Base-by-base conservation (phyloP, 64 coral and sea anemone genomes). In the Montipora sp. region DNA sequence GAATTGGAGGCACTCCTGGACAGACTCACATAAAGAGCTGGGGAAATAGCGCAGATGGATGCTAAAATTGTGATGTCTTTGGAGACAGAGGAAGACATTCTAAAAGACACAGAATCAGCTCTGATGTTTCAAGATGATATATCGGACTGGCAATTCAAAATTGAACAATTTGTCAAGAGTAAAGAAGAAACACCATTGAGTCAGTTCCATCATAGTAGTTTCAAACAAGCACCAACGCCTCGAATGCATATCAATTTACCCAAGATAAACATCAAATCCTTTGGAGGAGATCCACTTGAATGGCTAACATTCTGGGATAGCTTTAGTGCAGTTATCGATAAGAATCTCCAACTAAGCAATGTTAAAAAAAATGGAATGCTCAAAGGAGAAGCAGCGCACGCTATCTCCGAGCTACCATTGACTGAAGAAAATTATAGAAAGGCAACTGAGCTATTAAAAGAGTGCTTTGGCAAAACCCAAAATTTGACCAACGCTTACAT, bases 61-160 rank as follows among this genome's bases (percentile, higher is more conserved):
- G 55, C 44, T 12, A 82, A 70, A 44, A 91, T 91, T 65, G 23
- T 72, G 47, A 71, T 80, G 8, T 50, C 44, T 14, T 72, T 91
- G 27, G 89, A 73, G 19, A 50, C 77, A 21, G n/a, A 58, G 22
- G 78, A 83, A 47, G 77, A 81, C 16, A 82, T 92, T 27, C 67
- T 75, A 23, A 55, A 86, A 83, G 63, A 83, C 59, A 83, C 66
- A 89, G 27, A 27, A 94, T 87, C 88, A 23, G 92, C 87, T 24
- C 67, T 89, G 23, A 60, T 67, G 67, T 87, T 83, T 55, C 85
- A 94, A 89, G 92, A 94, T 21, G 65, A 82, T 43, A 74, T 94
- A 23, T 94, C 92, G 5, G 81, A 83, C 21, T 83, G 66, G 73
- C 89, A 75, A 59, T 59, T 78, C 49, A 89, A 77, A 79, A 79